Evolutionary conservation across 2,888 invertebrate species (phyloP), one percentile per base, ranked within the genome.

Genomic region (Megastigmus dorsalis): DNA sequence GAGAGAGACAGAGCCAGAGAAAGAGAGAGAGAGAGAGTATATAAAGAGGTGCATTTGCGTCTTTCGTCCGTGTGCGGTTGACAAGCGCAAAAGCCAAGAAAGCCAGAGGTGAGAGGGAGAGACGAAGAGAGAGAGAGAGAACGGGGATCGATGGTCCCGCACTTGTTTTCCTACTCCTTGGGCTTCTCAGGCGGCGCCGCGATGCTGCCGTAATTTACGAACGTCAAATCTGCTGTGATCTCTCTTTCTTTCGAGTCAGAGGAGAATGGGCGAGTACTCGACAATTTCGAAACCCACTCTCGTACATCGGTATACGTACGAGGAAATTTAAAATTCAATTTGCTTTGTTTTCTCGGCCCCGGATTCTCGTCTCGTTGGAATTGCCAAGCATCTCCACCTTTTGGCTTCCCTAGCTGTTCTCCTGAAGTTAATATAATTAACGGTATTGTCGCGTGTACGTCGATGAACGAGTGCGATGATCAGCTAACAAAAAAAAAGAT

Each of bases 1-100:
- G 33, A 33, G 33, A 33, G 52, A 60, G 38, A n/a, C n/a, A 50
- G 69, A 41, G 26, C n/a, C n/a, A 28, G 28, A 50, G 38, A 48
- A 20, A 45, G 57, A 59, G 23, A 48, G 54, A 36, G 54, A 30
- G 30, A 36, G n/a, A 13, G 36, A 30, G 13, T 60, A n/a, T n/a
- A 7, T 26, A 43, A 10, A 52, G 45, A 48, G 33, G 57, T 54
- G 68, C 68, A 68, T 74, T 45, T 69, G 59, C 69, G 59, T 69
- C 48, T 45, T 6, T 15, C 26, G 10, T 45, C 20, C 20, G 23
- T 23, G 30, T 33, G 68, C 38, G 71, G 66, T 62, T 70, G 71
- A 71, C 66, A 66, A 62, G 65, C 18, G 63, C 52, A 18, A n/a
- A 15, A 9, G n/a, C n/a, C n/a, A n/a, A n/a, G n/a, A n/a, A n/a